These are phyloP conservation scores for Drosophila parvula DNA, from an alignment of 1,140 invertebrate genomes.

Conservation along the genomic window DNA sequence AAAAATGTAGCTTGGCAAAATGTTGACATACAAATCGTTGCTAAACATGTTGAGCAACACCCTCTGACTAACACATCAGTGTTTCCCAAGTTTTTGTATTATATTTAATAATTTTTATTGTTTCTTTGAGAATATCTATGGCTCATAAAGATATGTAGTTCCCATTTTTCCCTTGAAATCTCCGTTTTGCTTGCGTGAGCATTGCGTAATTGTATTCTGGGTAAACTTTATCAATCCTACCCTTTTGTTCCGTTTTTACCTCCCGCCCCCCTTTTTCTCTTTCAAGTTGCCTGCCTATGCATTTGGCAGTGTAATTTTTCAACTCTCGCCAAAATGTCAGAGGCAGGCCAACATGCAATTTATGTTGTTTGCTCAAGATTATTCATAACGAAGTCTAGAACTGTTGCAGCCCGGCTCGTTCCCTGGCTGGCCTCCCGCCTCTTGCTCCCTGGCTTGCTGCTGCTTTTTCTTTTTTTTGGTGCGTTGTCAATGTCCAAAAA, in stretches of 20 bases:
- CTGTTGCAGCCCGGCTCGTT: conserved; percentile 11
- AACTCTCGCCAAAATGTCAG: conserved; percentile 61
- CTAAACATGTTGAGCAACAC: too few species aligned
- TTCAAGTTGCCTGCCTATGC: conserved; percentile 49
- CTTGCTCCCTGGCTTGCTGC: not conserved
- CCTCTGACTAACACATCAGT: too few species aligned
- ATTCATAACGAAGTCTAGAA: conserved; percentile 62
- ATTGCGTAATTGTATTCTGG: conserved; percentile 9
- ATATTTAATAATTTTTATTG: too few species aligned
- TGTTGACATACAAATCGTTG: too few species aligned
- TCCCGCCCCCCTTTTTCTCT: too few species aligned
- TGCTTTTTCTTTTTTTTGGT: conserved; percentile 15
- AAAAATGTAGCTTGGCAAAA: too few species aligned
- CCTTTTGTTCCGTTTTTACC: not conserved
- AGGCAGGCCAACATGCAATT: conserved; percentile 71
- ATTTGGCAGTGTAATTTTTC: conserved; percentile 78
- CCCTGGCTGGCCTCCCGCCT: not conserved
- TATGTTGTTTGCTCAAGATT: conserved; percentile 81
- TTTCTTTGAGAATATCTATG: not conserved
- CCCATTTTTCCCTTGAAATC: not conserved
- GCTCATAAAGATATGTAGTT: not conserved
- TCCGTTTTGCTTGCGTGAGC: not conserved
- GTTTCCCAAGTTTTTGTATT: too few species aligned
- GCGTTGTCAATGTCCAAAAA: conserved; percentile 74
- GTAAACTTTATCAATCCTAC: conserved; percentile 3